A percentile compares a stretch with the other conserved stretches of the same genome.
phyloP scores from a whole-genome alignment of 2,113 vertebrate genomes.

The Strix uralensis region DNA sequence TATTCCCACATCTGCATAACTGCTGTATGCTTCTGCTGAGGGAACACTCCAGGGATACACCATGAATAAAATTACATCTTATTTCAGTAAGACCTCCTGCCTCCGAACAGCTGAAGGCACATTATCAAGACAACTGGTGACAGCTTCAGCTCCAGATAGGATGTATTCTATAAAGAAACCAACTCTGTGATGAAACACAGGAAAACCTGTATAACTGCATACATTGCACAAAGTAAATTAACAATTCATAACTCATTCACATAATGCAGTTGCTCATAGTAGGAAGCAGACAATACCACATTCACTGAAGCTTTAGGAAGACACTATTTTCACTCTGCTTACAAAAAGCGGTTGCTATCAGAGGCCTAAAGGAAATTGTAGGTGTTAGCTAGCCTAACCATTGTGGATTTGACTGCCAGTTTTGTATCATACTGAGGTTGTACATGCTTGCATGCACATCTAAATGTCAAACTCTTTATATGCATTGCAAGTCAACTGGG shows the following conservation, averaged over 20 bases:
- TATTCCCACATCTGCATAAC: neutral
- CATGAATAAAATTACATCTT: neutral
- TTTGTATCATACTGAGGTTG: neutral
- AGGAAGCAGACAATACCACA: neutral
- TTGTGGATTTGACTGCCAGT: neutral
- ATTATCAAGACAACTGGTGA: neutral
- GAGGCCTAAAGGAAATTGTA: neutral
- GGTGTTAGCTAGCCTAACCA: neutral
- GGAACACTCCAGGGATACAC: neutral
- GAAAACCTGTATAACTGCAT: constrained; percentile 40
- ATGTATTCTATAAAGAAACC: neutral
- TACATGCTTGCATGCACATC: neutral
- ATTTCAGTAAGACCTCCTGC: neutral
- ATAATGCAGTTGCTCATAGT: neutral
- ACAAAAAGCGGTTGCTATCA: neutral
- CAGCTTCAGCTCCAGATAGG: neutral
- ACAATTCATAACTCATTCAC: neutral
- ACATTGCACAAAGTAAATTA: neutral
- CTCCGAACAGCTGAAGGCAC: neutral
- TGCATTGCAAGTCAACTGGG: neutral
- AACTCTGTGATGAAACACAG: neutral
- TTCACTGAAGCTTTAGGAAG: neutral
- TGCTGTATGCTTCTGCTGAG: neutral
- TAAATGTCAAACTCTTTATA: neutral
- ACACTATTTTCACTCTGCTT: neutral